phyloP scores from a whole-genome alignment of 2,113 vertebrate genomes.

The Cranoglanis bouderius region DNA sequence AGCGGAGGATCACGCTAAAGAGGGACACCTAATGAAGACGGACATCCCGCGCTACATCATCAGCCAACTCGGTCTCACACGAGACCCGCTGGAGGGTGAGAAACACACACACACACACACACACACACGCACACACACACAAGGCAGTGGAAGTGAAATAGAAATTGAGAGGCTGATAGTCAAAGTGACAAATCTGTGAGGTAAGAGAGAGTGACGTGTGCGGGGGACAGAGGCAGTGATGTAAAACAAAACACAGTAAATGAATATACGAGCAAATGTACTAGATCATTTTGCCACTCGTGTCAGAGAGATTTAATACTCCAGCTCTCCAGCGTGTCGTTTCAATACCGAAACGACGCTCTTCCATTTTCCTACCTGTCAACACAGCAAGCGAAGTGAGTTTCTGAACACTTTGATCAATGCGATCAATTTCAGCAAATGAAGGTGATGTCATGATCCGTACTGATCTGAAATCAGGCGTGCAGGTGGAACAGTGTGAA shows the following conservation, averaged over 20 bases:
- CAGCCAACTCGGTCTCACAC: constrained; percentile 92
- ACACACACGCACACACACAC: constrained; percentile 5
- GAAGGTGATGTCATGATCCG: not conserved
- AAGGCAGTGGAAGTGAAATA: not conserved
- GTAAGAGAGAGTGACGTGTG: not conserved
- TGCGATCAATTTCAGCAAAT: not conserved
- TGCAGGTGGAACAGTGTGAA: not conserved
- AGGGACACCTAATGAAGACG: constrained; percentile 95
- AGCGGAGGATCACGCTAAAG: constrained; percentile 97
- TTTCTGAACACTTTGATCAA: not conserved
- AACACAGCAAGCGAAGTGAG: not conserved
- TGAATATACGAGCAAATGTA: not conserved
- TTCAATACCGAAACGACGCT: not conserved
- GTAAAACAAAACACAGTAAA: not conserved
- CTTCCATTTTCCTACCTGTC: not conserved
- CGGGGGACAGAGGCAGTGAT: not conserved
- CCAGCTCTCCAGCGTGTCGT: no score
- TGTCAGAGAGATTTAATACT: not conserved
- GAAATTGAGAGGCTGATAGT: not conserved
- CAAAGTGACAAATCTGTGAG: not conserved
- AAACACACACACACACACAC: not conserved
- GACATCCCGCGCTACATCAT: constrained; percentile 98
- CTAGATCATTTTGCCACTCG: not conserved
- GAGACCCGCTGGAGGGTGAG: constrained; percentile 96
- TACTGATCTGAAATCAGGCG: not conserved